These are phyloP conservation scores for Drosophila villosipedis DNA, from an alignment of 2,888 invertebrate species.

Conservation along the genomic window DNA sequence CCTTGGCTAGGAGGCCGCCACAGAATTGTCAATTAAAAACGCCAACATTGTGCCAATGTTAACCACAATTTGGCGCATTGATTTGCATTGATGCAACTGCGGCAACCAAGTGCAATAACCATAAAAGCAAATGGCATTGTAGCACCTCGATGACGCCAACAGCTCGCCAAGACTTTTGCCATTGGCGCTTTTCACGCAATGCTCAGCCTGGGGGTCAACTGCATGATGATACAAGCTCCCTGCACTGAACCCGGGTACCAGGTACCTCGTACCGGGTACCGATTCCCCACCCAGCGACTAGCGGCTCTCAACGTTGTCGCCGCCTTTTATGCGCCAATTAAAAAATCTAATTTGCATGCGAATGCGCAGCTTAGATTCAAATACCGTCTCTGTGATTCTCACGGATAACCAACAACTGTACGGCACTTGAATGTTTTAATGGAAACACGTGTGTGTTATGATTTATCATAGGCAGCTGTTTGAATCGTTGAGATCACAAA, in stretches of 20 bases:
- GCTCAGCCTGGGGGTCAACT: conserved; percentile 51
- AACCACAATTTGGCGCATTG: conserved; percentile 65
- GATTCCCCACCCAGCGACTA: conserved; percentile 30
- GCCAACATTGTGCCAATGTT: conserved; percentile 70
- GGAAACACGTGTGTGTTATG: conserved; percentile 59
- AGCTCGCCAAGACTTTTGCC: conserved; percentile 34
- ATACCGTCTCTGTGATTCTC: conserved; percentile 52
- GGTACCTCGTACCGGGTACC: neutral
- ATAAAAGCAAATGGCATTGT: conserved; percentile 78
- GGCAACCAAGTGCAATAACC: conserved; percentile 65
- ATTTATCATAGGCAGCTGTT: conserved; percentile 64
- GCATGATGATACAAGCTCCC: conserved; percentile 25
- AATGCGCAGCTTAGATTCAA: conserved; percentile 37
- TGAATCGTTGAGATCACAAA: conserved; percentile 34
- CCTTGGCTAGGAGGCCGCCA: conserved; percentile 19
- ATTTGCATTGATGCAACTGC: conserved; percentile 75
- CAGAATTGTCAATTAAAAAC: conserved; percentile 73
- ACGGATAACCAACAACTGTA: conserved; percentile 45
- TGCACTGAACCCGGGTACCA: conserved; percentile 2
- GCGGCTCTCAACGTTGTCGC: conserved; percentile 44
- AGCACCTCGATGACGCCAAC: conserved; percentile 72
- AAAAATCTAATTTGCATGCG: conserved; percentile 80
- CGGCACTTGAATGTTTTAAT: conserved; percentile 28
- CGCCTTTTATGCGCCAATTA: conserved; percentile 77
- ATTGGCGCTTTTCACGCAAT: conserved; percentile 57